Conservation (phyloP, 2,113 vertebrate genomes). For the Erythrolamprus reginae region DNA sequence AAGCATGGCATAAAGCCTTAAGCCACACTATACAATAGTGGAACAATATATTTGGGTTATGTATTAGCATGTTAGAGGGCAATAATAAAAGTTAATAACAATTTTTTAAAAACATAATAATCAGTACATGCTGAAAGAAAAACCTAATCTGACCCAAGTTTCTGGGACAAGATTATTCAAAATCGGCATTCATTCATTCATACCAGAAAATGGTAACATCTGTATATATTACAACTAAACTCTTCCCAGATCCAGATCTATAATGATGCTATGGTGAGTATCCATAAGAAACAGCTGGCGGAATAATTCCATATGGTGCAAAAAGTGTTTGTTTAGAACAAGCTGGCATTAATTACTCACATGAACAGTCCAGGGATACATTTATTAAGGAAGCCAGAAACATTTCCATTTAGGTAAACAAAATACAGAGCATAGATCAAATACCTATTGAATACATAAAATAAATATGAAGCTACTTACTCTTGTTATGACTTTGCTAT, state of each 20-base stretch:
- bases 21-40: not conserved
- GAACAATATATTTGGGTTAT: not conserved
- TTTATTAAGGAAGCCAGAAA: not conserved
- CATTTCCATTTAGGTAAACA: not conserved
- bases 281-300: not conserved
- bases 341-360: not conserved
- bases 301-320: not conserved
- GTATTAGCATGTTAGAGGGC: not conserved
- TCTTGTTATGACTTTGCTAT: not conserved
- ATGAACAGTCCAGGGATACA: not conserved
- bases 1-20: not conserved
- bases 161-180: not conserved
- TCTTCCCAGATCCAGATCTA: not conserved
- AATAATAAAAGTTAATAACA: not conserved
- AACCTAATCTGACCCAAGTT: not conserved
- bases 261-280: not conserved
- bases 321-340: not conserved
- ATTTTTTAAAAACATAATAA: not conserved
- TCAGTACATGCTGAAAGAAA: not conserved
- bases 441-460: not conserved
- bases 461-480: not conserved
- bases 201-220: not conserved
- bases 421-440: not conserved
- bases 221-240: not conserved
- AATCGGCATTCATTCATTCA: not conserved